phyloP scores from a whole-genome alignment of 2,888 invertebrate genomes.

The Euspilapteryx auroguttella region DNA sequence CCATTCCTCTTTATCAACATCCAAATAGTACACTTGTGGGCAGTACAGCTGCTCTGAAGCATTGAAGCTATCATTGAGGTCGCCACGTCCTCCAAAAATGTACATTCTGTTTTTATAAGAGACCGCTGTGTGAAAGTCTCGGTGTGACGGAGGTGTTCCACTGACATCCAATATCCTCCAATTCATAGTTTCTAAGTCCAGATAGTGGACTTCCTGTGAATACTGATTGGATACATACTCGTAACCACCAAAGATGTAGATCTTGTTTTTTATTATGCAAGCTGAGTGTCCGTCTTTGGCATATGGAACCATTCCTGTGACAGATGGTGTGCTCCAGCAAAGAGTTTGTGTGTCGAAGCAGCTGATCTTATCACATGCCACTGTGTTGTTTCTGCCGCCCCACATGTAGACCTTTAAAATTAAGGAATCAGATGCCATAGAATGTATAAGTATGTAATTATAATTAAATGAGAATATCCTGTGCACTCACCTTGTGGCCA shows the following conservation, averaged over 20 bases:
- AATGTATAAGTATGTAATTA: conserved; percentile 2
- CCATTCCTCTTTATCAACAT: conserved; percentile 75
- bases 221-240: conserved; percentile 82
- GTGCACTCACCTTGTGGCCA: conserved; percentile 60
- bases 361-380: conserved; percentile 78
- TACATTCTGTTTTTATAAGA: conserved; percentile 80
- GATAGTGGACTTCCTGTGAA: conserved; percentile 75
- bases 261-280: conserved; percentile 73
- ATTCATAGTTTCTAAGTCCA: conserved; percentile 71
- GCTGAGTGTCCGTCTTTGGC: conserved; percentile 92
- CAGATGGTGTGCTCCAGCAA: conserved; percentile 68
- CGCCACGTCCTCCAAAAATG: conserved; percentile 87
- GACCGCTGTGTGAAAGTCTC: conserved; percentile 89
- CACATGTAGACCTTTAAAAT: conserved; percentile 73
- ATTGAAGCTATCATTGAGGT: conserved; percentile 56
- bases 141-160: conserved; percentile 69
- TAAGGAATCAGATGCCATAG: conserved; percentile 2
- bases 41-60: conserved; percentile 75
- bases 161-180: conserved; percentile 69
- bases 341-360: conserved; percentile 76
- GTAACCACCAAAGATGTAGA: conserved; percentile 92
- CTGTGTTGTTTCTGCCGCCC: conserved; percentile 89
- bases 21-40: conserved; percentile 73
- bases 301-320: conserved; percentile 72
- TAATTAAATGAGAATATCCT: too few relatives aligned